phyloP scores from a whole-genome alignment of 2,113 vertebrate species.

The Stegostoma tigrinum region DNA sequence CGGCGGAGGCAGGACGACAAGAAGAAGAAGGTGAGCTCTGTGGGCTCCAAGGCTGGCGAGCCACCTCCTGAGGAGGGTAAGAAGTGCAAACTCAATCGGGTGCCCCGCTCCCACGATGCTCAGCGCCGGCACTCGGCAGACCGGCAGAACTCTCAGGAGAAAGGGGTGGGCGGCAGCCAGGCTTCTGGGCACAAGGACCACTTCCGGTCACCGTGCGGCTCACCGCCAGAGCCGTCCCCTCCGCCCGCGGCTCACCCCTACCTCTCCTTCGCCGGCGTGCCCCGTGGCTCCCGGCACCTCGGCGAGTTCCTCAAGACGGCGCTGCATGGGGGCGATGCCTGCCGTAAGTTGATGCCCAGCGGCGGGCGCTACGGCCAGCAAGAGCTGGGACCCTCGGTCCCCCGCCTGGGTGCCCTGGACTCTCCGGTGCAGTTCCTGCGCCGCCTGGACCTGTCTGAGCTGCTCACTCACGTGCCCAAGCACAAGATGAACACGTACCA shows the following conservation, averaged over 20 bases:
- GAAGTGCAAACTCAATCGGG: slow-evolving; percentile 74
- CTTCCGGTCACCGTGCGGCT: slow-evolving; percentile 73
- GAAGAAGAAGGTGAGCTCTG: slow-evolving; percentile 74
- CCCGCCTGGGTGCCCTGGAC: slow-evolving; percentile 57
- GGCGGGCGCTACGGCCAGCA: slow-evolving; percentile 63
- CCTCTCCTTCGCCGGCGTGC: slow-evolving; percentile 67
- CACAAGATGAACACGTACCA: slow-evolving; percentile 98
- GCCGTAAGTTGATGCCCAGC: slow-evolving; percentile 71
- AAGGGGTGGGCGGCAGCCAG: slow-evolving; percentile 51
- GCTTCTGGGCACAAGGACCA: slow-evolving; percentile 38
- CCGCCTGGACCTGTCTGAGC: slow-evolving; percentile 90
- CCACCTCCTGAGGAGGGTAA: slow-evolving; percentile 68
- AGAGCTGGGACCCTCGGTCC: slow-evolving; percentile 64
- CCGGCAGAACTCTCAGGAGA: slow-evolving; percentile 86
- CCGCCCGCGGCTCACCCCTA: slow-evolving; percentile 75
- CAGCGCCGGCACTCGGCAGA: slow-evolving; percentile 82
- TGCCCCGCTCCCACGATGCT: slow-evolving; percentile 69
- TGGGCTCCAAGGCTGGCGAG: slow-evolving; percentile 57
- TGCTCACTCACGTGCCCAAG: slow-evolving; percentile 85
- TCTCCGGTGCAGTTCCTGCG: slow-evolving; percentile 85
- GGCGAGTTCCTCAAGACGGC: slow-evolving; percentile 93
- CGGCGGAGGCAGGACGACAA: slow-evolving; percentile 89
- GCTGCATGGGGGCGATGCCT: slow-evolving; percentile 75
- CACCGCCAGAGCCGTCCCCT: slow-evolving; percentile 82
- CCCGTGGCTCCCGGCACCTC: slow-evolving; percentile 80